These are phyloP conservation scores for Cathartes aura DNA, from an alignment of 2,113 vertebrate genomes.

Conservation along the genomic window DNA sequence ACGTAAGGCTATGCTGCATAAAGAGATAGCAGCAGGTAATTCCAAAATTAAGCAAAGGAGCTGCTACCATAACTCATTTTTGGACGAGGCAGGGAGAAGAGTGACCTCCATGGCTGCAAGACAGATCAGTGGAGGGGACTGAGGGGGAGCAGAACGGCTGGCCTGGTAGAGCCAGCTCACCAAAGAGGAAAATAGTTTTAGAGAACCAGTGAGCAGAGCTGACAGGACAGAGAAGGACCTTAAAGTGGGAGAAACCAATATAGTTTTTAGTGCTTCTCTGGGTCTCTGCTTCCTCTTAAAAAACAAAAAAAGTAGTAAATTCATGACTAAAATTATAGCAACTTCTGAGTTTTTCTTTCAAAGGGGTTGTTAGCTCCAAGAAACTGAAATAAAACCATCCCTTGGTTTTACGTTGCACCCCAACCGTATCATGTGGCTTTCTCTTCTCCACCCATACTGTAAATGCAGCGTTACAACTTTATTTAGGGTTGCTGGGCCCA, in stretches of 20 bases:
- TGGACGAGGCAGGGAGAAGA: background rate
- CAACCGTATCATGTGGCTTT: background rate
- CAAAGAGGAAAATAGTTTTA: background rate
- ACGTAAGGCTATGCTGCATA: background rate
- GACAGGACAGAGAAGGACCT: background rate
- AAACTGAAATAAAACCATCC: background rate
- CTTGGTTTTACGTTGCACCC: background rate
- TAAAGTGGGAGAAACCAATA: background rate
- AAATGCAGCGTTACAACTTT: background rate
- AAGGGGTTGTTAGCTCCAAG: background rate
- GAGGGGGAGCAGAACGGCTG: accelerated
- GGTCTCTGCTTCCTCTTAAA: background rate
- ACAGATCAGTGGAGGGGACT: accelerated
- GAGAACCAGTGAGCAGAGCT: background rate
- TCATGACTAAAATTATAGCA: accelerated
- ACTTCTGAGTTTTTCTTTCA: background rate
- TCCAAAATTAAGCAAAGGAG: background rate
- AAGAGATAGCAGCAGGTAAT: background rate
- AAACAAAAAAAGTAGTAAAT: background rate
- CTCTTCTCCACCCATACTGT: background rate
- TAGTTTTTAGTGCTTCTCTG: background rate
- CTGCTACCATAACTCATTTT: background rate
- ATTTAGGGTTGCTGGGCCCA: background rate
- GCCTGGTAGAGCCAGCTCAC: background rate
- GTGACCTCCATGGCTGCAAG: background rate